Conservation (phyloP, 2,797 vertebrate species). For the Vespertilio murinus region DNA sequence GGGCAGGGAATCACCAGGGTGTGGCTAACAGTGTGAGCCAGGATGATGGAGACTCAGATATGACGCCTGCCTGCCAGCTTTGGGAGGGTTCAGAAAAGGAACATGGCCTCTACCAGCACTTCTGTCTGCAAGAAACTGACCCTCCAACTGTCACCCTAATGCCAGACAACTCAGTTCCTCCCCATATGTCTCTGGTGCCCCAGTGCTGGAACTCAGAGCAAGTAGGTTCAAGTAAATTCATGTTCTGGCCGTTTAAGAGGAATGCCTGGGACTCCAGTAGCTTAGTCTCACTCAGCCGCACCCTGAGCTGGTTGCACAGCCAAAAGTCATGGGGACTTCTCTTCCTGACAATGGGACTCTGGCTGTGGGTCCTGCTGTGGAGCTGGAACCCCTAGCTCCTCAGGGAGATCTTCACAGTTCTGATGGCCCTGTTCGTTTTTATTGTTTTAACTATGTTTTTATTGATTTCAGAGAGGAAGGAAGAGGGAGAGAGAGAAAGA, state of each 20-base stretch:
- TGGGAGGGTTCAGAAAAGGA: background rate
- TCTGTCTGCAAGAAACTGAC: background rate
- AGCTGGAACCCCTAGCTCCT: background rate
- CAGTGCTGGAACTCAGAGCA: background rate
- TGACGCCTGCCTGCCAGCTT: background rate
- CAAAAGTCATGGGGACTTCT: background rate
- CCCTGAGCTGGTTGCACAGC: background rate
- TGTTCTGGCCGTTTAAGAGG: background rate
- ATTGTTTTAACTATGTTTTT: background rate
- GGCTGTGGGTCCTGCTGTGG: background rate
- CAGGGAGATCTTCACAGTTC: background rate
- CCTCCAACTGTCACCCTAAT: background rate
- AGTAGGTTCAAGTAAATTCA: background rate
- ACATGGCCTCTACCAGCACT: background rate
- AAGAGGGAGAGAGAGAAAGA: too few species aligned
- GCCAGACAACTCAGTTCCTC: background rate
- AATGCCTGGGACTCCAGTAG: background rate
- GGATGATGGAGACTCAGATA: background rate
- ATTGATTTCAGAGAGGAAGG: too few species aligned
- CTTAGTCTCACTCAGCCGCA: background rate
- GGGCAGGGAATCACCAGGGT: background rate
- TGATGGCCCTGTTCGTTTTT: background rate
- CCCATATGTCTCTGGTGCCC: background rate
- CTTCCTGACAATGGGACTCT: background rate
- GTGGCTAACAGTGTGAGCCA: background rate